phyloP scores from a whole-genome alignment of 2,797 vertebrate species.

The Spheniscus humboldti region DNA sequence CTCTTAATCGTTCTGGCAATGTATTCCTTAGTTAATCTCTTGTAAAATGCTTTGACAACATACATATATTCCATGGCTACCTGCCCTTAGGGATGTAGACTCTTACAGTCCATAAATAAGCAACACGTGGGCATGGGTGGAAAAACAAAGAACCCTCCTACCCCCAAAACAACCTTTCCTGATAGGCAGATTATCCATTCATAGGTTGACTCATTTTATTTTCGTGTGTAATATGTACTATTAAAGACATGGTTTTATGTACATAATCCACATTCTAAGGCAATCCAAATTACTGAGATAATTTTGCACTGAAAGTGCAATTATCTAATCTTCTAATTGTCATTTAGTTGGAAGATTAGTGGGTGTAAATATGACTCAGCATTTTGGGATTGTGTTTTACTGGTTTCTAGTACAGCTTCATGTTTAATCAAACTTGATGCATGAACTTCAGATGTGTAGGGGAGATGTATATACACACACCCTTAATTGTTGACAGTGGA shows the following conservation, averaged over 20 bases:
- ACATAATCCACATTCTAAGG: background rate
- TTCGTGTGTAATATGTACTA: background rate
- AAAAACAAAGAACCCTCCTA: background rate
- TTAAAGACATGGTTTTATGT: background rate
- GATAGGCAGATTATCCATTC: background rate
- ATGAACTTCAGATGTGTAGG: background rate
- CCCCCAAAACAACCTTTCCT: background rate
- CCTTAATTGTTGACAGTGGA: background rate
- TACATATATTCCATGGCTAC: background rate
- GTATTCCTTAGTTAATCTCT: background rate
- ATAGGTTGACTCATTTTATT: background rate
- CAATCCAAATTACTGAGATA: background rate
- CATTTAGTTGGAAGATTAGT: background rate
- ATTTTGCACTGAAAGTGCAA: background rate
- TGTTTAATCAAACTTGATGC: background rate
- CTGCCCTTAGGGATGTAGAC: background rate
- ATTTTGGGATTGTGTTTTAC: background rate
- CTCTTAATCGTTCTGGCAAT: background rate
- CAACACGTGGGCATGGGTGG: rapidly evolving
- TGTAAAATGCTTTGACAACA: background rate
- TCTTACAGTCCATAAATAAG: background rate
- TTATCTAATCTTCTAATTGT: background rate
- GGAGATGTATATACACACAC: background rate
- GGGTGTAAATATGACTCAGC: background rate
- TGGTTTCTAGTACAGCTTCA: background rate